Evolutionary conservation across 2,113 vertebrate genomes (phyloP), one percentile per base, ranked within the genome.

Genomic region (Spermophilus dauricus): DNA sequence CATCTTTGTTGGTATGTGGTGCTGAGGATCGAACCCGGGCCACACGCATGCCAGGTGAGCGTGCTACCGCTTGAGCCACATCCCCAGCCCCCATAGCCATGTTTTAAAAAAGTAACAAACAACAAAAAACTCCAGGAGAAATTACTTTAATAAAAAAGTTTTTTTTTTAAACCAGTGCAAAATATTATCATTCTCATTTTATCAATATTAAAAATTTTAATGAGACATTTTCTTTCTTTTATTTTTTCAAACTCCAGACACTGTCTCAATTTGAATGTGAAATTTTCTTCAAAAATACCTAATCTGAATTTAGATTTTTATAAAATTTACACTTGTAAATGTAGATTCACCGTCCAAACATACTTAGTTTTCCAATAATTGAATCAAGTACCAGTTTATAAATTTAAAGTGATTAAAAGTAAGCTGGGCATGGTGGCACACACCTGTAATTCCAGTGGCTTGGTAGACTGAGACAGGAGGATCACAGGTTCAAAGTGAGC

Each of bases 271-370:
- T 83, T 26, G 12, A 37, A 63, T 76, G n/a, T 6, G 73, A 75
- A 45, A 42, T 89, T 95, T 94, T 86, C n/a, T 87, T 84, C 26
- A 56, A 91, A 89, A 82, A 63, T 82, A 58, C 53, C 89, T 75
- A 61, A 83, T 80, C 12, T 51, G 45, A 86, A 69, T 96, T 97
- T 92, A 90, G 70, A 51, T 82, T 95, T 94, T 76, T 42, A 73
- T 82, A 76, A 86, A 77, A 83, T 83, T 45, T 84, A 51, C 24
- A 76, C 45, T 67, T 85, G 58, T 94, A 53, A 90, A 67, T 95
- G 63, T 80, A 87, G 75, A 80, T 58, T 84, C 70, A 34, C 9
- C 58, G 92, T 80, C 65, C 65, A 94, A 76, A 87, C 28, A 75
- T 77, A 63, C 53, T 89, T 58, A 58, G 16, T 94, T 95, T 95